phyloP scores from a whole-genome alignment of 1,140 invertebrate genomes.

The Anastrepha obliqua region DNA sequence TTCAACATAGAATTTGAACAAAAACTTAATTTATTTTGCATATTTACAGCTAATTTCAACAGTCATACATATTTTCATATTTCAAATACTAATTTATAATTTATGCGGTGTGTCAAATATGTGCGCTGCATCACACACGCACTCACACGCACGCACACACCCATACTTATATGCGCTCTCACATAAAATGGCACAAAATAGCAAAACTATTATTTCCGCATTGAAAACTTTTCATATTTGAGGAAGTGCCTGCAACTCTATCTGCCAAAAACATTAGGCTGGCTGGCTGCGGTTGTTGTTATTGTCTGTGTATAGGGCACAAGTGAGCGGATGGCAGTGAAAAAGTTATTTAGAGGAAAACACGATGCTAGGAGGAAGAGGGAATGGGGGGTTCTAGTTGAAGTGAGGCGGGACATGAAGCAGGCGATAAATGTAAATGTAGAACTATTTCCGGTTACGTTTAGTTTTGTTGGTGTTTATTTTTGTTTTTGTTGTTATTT shows the following conservation, averaged over 20 bases:
- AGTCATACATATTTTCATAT: conserved; percentile 3
- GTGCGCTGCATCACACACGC: background rate
- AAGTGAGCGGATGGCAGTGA: background rate
- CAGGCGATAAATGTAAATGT: conserved; percentile 38
- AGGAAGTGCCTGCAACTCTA: conserved; percentile 5
- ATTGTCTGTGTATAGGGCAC: background rate
- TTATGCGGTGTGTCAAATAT: background rate
- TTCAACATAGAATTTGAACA: background rate
- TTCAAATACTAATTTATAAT: conserved; percentile 16
- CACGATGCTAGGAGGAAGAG: background rate
- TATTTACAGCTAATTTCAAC: conserved; percentile 40
- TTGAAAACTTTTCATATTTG: conserved; percentile 16
- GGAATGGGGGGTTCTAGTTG: background rate
- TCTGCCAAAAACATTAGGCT: background rate
- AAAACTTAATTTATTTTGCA: conserved; percentile 31
- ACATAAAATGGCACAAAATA: too few relatives aligned
- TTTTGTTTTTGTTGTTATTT: conserved; percentile 1
- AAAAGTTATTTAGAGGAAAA: background rate
- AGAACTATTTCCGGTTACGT: conserved; percentile 25
- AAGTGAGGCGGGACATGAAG: background rate
- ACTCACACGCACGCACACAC: background rate
- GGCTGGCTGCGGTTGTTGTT: background rate
- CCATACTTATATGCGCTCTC: background rate
- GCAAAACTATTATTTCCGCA: conserved; percentile 46
- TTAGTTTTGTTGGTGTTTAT: background rate